Base-by-base conservation (phyloP, 2,113 vertebrate genomes). In the Leptobrachium leishanense region DNA sequence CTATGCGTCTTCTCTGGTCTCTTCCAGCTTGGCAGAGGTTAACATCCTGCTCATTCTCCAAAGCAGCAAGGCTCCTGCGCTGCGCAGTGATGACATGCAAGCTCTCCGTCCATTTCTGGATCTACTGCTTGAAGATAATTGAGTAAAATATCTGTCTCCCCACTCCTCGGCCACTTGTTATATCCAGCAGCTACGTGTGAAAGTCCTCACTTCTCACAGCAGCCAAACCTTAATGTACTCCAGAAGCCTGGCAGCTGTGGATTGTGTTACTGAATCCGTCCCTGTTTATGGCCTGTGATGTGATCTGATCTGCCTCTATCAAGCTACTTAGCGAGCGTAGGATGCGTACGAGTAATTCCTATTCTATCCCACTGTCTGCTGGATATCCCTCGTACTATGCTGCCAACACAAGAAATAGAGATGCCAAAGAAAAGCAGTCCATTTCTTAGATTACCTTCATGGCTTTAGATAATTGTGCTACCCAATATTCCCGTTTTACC, bases 211-310 rank as follows among this genome's bases (percentile, higher is more conserved):
- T 65, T 72, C 77, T 72, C 39, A 46, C 69, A 54, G 69, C 15
- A 79, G 77, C 77, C 77, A 79, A 79, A 79, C 69, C 77, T 68
- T 79, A 72, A 79, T 79, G 77, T 79, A 72, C 59, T 66, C 77
- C 68, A 72, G 69, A 66, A 71, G 69, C 77, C 77, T 53, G 77
- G 69, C 77, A 72, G 59, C 59, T 72, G 59, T 72, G 77, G n/a
- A 72, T 72, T 72, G 69, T 72, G 68, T 79, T 79, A 79, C 68
- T 72, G 59, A 72, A 69, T 79, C 57, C 53, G 20, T 54, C 68
- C 39, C 44, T 79, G 77, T 79, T 79, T 79, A 79, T 79, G 76
- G 76, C 76, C 69, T 72, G 77, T 66, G 67, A 77, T 69, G 67
- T 77, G 72, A 79, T 72, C 77, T 79, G 77, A 79, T 79, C 77